phyloP scores from a whole-genome alignment of 1,140 invertebrate species.

The Drosophila ogumai region DNA sequence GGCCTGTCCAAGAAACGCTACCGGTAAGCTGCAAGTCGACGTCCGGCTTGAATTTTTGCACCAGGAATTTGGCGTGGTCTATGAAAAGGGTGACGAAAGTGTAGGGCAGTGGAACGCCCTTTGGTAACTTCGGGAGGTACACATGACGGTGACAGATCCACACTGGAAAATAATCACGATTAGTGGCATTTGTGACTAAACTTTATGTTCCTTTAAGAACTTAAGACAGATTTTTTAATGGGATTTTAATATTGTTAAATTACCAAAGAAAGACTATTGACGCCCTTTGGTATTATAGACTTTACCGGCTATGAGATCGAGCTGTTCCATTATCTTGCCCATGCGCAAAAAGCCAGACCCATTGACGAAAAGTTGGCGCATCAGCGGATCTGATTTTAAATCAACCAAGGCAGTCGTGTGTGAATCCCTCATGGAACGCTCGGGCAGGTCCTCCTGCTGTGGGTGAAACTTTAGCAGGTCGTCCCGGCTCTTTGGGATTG shows the following conservation, averaged over 20 bases:
- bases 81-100: constrained; percentile 90
- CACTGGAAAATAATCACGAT: constrained; percentile 38
- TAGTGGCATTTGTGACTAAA: neutral
- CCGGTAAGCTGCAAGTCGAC: constrained; percentile 90
- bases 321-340: constrained; percentile 91
- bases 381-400: constrained; percentile 86
- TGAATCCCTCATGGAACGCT: constrained; percentile 87
- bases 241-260: neutral
- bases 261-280: neutral
- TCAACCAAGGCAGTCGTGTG: constrained; percentile 89
- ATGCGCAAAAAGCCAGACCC: constrained; percentile 88
- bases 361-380: constrained; percentile 89
- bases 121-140: constrained; percentile 86
- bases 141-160: constrained; percentile 90
- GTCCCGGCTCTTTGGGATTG: constrained; percentile 61
- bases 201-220: no score
- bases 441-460: constrained; percentile 82
- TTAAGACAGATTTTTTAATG: no score
- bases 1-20: constrained; percentile 91
- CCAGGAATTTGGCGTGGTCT: constrained; percentile 87
- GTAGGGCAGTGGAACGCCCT: constrained; percentile 87
- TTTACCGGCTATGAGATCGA: constrained; percentile 91
- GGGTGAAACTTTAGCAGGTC: constrained; percentile 68
- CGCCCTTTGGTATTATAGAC: no score
- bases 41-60: constrained; percentile 80